phyloP scores from a whole-genome alignment of 2,113 vertebrate species.

The Tenebrosternarchus preto region DNA sequence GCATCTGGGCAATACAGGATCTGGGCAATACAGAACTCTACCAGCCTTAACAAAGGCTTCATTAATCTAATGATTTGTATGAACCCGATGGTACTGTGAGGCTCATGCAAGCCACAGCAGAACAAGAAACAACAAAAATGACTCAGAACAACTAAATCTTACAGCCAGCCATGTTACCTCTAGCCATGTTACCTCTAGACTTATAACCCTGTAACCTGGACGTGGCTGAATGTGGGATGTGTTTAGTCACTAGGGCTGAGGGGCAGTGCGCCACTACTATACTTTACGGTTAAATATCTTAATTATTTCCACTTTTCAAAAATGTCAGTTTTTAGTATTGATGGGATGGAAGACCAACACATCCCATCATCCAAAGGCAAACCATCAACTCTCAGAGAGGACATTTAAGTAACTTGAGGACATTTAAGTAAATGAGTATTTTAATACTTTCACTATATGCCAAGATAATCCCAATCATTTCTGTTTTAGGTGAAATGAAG shows the following conservation, averaged over 20 bases:
- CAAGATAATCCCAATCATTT: too few relatives aligned
- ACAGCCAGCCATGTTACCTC: not conserved
- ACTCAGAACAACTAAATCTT: conserved; percentile 6
- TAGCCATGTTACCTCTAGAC: not conserved
- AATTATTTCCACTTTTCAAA: not conserved
- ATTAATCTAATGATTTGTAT: conserved; percentile 28
- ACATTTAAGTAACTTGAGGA: too few relatives aligned
- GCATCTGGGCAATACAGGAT: conserved; percentile 45
- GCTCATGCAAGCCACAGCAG: not conserved
- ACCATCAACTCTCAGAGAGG: too few relatives aligned
- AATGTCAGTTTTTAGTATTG: not conserved
- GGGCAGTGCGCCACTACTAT: not conserved
- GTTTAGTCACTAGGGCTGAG: not conserved
- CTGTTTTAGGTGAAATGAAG: too few relatives aligned
- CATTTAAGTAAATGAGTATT: too few relatives aligned
- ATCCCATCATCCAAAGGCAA: too few relatives aligned
- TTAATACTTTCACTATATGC: too few relatives aligned
- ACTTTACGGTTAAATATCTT: not conserved
- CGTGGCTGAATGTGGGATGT: not conserved
- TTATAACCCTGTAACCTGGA: not conserved
- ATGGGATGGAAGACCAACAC: too few relatives aligned
- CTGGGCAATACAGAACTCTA: conserved; percentile 40
- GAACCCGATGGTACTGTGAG: not conserved
- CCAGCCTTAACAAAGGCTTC: conserved; percentile 6
- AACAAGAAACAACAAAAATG: not conserved